Percentiles rank a stretch among this genome's conserved stretches.
These are phyloP conservation scores for Scrobipalpa atriplicella DNA, from an alignment of 2,888 invertebrate genomes.

Conservation along the genomic window DNA sequence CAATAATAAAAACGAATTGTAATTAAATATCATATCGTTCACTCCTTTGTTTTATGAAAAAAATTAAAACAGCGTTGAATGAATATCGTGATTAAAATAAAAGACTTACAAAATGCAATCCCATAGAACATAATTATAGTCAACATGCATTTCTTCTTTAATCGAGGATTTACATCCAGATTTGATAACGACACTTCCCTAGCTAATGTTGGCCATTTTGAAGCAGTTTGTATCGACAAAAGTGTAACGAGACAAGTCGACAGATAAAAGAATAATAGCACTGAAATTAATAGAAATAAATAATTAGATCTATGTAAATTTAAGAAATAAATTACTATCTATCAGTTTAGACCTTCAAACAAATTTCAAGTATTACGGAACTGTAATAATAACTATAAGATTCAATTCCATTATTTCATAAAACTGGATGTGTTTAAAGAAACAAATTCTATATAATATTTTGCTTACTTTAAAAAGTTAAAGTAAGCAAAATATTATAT, in stretches of 20 bases:
- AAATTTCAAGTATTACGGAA: too few relatives aligned
- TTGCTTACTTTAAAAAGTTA: too few relatives aligned
- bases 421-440: too few relatives aligned
- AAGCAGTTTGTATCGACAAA: neutral
- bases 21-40: too few relatives aligned
- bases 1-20: too few relatives aligned
- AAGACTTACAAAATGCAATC: slow-evolving; percentile 12
- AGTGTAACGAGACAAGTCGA: neutral
- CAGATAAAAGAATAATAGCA: neutral
- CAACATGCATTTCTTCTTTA: neutral
- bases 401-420: too few relatives aligned
- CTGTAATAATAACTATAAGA: too few relatives aligned
- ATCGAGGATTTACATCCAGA: neutral
- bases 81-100: slow-evolving; percentile 14
- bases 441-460: too few relatives aligned
- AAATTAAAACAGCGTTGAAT: too few relatives aligned
- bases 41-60: neutral
- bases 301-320: neutral
- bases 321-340: too few relatives aligned
- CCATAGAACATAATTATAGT: neutral
- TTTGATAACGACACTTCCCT: neutral
- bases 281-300: neutral
- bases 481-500: too few relatives aligned
- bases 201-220: neutral
- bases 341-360: too few relatives aligned